phyloP scores from a whole-genome alignment of 2,888 invertebrate species.

The Argyresthia goedartella region DNA sequence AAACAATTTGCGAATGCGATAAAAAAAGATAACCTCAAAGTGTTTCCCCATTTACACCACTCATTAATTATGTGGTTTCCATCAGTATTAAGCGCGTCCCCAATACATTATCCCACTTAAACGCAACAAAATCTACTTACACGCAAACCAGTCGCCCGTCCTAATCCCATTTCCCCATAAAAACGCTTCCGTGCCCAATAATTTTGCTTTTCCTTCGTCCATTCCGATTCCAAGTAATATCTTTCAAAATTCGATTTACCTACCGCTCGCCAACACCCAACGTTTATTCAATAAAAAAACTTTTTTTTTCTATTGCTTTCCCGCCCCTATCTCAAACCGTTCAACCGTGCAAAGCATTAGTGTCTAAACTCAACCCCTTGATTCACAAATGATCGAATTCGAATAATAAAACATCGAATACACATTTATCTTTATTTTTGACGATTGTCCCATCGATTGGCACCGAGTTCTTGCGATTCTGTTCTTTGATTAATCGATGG shows the following conservation, averaged over 20 bases:
- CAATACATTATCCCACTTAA: conserved; percentile 6
- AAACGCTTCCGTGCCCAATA: conserved; percentile 45
- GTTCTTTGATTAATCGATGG: conserved; percentile 42
- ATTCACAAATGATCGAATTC: conserved; percentile 22
- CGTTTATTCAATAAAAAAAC: conserved; percentile 25
- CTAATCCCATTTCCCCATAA: conserved; percentile 49
- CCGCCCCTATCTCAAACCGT: conserved; percentile 32
- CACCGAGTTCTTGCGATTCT: conserved; percentile 11
- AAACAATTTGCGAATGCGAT: too few species aligned
- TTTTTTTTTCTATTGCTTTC: conserved; percentile 16
- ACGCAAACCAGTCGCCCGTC: conserved; percentile 28
- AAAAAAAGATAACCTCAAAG: too few species aligned
- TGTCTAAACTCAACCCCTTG: conserved; percentile 25
- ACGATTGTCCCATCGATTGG: conserved; percentile 22
- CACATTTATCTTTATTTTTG: conserved; percentile 29
- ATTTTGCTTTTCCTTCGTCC: conserved; percentile 52
- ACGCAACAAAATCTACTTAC: conserved; percentile 2
- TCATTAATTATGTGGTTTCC: too few species aligned
- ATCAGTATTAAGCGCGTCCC: conserved; percentile 4
- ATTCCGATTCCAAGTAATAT: conserved; percentile 53
- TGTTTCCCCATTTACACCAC: too few species aligned
- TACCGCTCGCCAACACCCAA: conserved; percentile 17
- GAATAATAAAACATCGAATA: conserved; percentile 23
- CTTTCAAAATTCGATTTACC: conserved; percentile 56
- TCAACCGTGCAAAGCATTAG: conserved; percentile 47